A percentile compares a stretch with the other conserved stretches of the same genome.
Conservation (phyloP, 2,888 invertebrate genomes). For the Macrosiphum euphorbiae region DNA sequence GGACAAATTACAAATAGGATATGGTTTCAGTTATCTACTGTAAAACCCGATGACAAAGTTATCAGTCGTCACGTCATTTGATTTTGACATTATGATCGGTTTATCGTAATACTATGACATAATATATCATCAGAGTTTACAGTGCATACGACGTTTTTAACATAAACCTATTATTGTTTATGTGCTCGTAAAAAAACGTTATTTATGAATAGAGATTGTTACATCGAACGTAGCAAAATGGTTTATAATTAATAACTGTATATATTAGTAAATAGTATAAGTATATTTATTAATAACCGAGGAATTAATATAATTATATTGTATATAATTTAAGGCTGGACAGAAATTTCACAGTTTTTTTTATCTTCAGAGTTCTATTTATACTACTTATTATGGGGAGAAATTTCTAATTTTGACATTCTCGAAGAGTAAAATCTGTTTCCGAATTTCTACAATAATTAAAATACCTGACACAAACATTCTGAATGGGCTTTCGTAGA, state of each 20-base stretch:
- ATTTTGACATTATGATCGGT: neutral
- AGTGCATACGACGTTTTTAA: neutral
- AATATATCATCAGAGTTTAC: neutral
- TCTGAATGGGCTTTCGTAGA: neutral
- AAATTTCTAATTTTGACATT: neutral
- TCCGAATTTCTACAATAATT: neutral
- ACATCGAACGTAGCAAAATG: neutral
- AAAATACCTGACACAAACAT: neutral
- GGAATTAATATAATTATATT: neutral
- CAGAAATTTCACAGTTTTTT: neutral
- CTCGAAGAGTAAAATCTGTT: neutral
- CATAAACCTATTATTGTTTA: neutral
- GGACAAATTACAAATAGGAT: neutral
- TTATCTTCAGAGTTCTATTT: neutral
- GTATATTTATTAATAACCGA: neutral
- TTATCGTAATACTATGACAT: neutral
- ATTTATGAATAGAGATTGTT: neutral
- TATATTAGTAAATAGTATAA: neutral
- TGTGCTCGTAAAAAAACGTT: neutral
- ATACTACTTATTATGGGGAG: neutral
- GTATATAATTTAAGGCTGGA: neutral
- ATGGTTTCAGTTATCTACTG: neutral
- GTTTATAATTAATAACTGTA: neutral
- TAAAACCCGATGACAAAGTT: neutral
- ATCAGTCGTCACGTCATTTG: neutral